Conservation (phyloP, 1,140 invertebrate species). For the Stegodyphus mimosarum region DNA sequence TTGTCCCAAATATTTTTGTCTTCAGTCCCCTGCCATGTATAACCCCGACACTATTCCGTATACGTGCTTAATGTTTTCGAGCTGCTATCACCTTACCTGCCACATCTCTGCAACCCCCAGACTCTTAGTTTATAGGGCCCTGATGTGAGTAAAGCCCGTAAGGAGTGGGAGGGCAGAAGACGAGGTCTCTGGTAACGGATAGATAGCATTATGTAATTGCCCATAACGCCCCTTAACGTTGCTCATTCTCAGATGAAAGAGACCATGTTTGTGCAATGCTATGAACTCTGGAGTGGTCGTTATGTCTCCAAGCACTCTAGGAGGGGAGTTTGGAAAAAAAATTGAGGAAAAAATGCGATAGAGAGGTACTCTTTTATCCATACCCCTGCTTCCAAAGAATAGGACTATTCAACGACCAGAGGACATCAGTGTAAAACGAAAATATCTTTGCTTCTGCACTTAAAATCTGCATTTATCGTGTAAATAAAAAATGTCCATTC, state of each 20-base stretch:
- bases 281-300: background rate
- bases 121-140: background rate
- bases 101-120: background rate
- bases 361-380: too few species aligned
- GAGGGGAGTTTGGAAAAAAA: background rate
- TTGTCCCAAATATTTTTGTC: too few species aligned
- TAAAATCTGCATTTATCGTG: too few species aligned
- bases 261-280: too few species aligned
- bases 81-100: conserved; percentile 41
- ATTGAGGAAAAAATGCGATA: too few species aligned
- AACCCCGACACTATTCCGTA: background rate
- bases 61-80: background rate
- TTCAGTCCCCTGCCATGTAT: background rate
- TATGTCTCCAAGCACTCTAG: background rate
- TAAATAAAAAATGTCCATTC: too few species aligned
- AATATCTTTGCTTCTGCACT: too few species aligned
- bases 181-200: background rate
- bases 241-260: background rate
- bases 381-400: too few species aligned
- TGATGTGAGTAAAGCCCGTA: too few species aligned
- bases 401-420: too few species aligned
- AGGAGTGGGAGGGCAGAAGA: too few species aligned
- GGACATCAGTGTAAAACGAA: too few species aligned
- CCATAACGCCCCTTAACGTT: conserved; percentile 48
- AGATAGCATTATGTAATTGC: conserved; percentile 59